These are phyloP conservation scores for Chionis minor DNA, from an alignment of 2,113 vertebrate genomes.

Conservation along the genomic window DNA sequence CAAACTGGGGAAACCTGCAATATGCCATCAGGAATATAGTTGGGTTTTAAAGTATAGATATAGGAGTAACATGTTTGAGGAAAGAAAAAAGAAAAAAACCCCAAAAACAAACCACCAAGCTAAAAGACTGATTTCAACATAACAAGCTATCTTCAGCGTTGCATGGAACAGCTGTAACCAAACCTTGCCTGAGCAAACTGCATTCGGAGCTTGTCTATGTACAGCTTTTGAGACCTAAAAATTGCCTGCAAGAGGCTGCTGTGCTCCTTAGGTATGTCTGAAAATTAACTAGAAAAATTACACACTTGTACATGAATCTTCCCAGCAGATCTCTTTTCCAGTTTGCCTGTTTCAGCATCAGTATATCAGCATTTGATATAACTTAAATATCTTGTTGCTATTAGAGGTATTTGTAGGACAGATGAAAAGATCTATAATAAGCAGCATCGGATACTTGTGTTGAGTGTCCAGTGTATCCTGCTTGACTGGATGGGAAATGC, in stretches of 20 bases:
- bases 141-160: neutral
- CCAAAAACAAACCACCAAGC: neutral
- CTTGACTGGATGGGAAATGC: neutral
- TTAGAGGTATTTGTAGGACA: neutral
- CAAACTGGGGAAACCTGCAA: neutral
- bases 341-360: neutral
- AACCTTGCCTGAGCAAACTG: neutral
- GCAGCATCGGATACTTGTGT: neutral
- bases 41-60: neutral
- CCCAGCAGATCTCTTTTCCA: neutral
- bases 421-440: neutral
- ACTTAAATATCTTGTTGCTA: neutral
- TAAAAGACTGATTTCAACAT: neutral
- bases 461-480: neutral
- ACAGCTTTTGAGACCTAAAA: neutral
- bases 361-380: neutral
- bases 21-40: neutral
- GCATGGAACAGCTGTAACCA: neutral
- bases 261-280: neutral
- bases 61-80: neutral
- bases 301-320: neutral
- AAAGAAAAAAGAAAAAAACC: neutral
- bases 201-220: neutral
- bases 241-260: neutral
- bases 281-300: neutral